These are phyloP conservation scores for Cecidostiba fungosa DNA, from an alignment of 2,888 invertebrate species.

Conservation along the genomic window DNA sequence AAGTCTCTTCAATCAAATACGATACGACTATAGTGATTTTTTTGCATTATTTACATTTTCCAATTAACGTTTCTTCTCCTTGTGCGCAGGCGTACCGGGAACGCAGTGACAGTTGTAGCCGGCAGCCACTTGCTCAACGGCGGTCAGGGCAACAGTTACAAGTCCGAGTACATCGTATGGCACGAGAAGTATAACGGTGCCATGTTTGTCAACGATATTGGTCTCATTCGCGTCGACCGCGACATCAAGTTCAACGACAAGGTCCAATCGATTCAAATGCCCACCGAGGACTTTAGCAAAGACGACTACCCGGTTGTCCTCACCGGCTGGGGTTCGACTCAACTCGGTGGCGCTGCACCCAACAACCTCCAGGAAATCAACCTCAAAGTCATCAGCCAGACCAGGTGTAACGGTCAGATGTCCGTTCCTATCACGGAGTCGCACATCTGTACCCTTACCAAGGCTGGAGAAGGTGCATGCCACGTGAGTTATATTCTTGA, in stretches of 20 bases:
- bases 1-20: background rate
- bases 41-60: too few relatives aligned
- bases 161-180: conserved; percentile 40
- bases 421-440: conserved; percentile 56
- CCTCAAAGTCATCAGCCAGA: conserved; percentile 63
- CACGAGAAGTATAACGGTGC: conserved; percentile 27
- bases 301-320: conserved; percentile 25
- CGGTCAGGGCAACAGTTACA: background rate
- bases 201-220: conserved; percentile 38
- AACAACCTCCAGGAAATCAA: conserved; percentile 63
- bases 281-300: conserved; percentile 43
- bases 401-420: conserved; percentile 6
- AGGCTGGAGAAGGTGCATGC: conserved; percentile 74
- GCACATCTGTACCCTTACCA: conserved; percentile 74
- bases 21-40: too few relatives aligned
- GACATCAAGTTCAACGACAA: conserved; percentile 50
- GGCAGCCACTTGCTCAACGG: conserved; percentile 38
- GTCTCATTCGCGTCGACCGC: conserved; percentile 36
- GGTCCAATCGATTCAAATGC: conserved; percentile 29
- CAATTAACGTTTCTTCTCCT: too few relatives aligned
- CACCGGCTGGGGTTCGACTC: conserved; percentile 47
- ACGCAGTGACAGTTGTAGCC: conserved; percentile 6
- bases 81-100: background rate
- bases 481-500: conserved; percentile 69
- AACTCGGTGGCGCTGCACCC: conserved; percentile 35